Base-by-base conservation (phyloP, 2,888 invertebrate species). In the Nineta flava region DNA sequence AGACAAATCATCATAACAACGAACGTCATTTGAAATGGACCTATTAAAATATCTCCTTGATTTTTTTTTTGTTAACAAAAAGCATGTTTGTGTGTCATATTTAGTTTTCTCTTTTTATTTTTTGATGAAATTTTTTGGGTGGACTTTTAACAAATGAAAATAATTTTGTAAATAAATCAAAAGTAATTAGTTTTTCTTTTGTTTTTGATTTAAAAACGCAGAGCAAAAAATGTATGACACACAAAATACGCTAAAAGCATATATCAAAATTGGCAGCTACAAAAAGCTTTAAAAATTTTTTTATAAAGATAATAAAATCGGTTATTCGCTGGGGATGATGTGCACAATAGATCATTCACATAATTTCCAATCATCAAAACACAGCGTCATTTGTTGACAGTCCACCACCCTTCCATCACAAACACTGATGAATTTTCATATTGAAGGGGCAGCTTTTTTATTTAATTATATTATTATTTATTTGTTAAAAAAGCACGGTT, bases 381-480 rank as follows among this genome's bases (percentile, higher is more conserved):
- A 41, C 45, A 49, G 31, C 48, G 26, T 48, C 48, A 48, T 46
- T 26, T 19, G 38, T 26, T 49, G 38, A 49, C 44, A 34, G 49
- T 49, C 49, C 49, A 49, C 45, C 44, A 26, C 26, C 26, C 26
- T 7, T 26, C 26, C 26, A 26, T 26, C 26, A 26, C 26, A 26
- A 6, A 7, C 26, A 26, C 26, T 26, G 26, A 26, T 26, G 26
- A 26, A 26, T 26, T 26, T 5, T 26, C 7, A 6, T 26, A 26
- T 26, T 26, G 26, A 26, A 26, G 26, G 26, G 26, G 26, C 9
- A 32, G 34, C 35, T 52, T 50, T 53, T 52, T 42, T 40, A 50
- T 51, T 47, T 51, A n/a, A 43, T 46, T 48, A 40, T 53, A 42
- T 49, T 49, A 35, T 42, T 46, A 38, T 49, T 50, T 48, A 38